phyloP scores from a whole-genome alignment of 2,888 invertebrate species.

The Noctua comes region DNA sequence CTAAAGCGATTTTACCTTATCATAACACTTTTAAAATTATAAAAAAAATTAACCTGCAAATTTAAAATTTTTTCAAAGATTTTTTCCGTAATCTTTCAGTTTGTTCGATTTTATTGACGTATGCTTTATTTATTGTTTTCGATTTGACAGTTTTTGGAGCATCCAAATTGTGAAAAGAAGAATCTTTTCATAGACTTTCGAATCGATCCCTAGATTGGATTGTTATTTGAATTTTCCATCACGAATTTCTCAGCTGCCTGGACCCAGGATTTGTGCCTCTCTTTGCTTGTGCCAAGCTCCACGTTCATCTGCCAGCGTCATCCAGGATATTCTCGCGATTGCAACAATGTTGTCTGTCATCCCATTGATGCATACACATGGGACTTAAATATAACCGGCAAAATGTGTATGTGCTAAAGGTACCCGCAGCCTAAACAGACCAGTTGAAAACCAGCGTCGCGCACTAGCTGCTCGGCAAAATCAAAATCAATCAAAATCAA shows the following conservation, averaged over 20 bases:
- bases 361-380: neutral
- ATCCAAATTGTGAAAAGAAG: constrained; percentile 44
- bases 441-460: too few species aligned
- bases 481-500: too few species aligned
- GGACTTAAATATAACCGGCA: neutral
- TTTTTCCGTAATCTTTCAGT: constrained; percentile 50
- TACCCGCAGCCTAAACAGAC: too few species aligned
- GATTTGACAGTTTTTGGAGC: constrained; percentile 34
- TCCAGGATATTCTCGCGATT: too few species aligned
- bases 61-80: constrained; percentile 39
- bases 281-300: too few species aligned
- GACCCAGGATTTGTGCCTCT: too few species aligned
- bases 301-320: too few species aligned
- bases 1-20: neutral
- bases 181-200: constrained; percentile 15
- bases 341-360: too few species aligned
- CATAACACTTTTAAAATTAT: constrained; percentile 19
- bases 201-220: neutral
- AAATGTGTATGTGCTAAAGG: neutral
- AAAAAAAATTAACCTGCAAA: constrained; percentile 20
- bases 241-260: neutral
- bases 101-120: constrained; percentile 45
- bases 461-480: too few species aligned
- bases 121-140: constrained; percentile 36
- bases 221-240: neutral